These are phyloP conservation scores for Eristalis arbustorum DNA, from an alignment of 2,888 invertebrate genomes.

Conservation along the genomic window DNA sequence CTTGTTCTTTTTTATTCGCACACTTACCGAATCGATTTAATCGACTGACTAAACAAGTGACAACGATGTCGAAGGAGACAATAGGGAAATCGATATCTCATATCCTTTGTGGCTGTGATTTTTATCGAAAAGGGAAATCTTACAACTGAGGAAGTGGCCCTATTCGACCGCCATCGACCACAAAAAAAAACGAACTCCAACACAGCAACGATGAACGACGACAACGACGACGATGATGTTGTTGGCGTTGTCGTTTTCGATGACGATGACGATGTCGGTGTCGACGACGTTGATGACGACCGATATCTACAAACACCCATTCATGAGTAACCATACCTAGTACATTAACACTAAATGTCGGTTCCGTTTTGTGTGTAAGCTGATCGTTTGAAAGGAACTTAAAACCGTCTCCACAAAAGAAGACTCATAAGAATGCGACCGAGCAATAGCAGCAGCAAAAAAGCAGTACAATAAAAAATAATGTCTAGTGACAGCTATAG, in stretches of 20 bases:
- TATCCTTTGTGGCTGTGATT: conserved; percentile 76
- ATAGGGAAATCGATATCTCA: conserved; percentile 75
- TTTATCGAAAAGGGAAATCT: conserved; percentile 76
- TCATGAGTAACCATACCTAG: conserved; percentile 19
- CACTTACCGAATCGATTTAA: conserved; percentile 64
- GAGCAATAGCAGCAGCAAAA: neutral
- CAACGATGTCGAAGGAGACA: conserved; percentile 65
- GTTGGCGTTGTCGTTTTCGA: neutral
- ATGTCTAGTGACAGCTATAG: neutral
- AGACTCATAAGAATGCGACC: conserved; percentile 27
- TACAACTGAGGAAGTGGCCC: conserved; percentile 77
- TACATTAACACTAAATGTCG: conserved; percentile 68
- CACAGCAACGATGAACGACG: neutral
- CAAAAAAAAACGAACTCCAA: conserved; percentile 45
- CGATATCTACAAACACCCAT: conserved; percentile 54
- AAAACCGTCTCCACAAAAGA: conserved; percentile 49
- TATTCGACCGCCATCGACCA: conserved; percentile 68
- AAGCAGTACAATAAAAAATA: neutral
- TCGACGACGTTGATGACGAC: conserved; percentile 2
- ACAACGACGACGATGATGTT: neutral
- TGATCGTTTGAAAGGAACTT: conserved; percentile 66
- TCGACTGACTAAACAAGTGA: conserved; percentile 70
- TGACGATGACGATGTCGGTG: neutral
- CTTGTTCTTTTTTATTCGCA: conserved; percentile 40
- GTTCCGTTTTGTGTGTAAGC: conserved; percentile 68